A percentile compares a stretch with the other conserved stretches of the same genome.
Evolutionary conservation across 1,140 invertebrate species (phyloP).

Genomic region (Scaptomyza graminum): DNA sequence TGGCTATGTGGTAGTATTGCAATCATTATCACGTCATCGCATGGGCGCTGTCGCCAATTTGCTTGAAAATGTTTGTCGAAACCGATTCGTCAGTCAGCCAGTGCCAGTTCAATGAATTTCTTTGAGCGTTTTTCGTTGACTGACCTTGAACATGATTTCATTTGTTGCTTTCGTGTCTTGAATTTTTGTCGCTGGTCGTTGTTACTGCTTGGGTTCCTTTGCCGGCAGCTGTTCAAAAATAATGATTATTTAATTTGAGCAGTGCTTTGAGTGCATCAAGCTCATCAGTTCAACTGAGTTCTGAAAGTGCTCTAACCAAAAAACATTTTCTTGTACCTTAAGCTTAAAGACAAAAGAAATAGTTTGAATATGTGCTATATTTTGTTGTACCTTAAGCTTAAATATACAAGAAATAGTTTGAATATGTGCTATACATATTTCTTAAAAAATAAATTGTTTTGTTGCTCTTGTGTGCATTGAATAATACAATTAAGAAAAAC

Average conservation of each 20-base stretch:
- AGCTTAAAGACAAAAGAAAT: too few species aligned
- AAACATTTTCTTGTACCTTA: too few species aligned
- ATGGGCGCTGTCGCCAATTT: conserved; percentile 74
- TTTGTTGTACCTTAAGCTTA: too few species aligned
- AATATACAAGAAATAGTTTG: neutral
- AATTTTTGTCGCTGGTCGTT: conserved; percentile 2
- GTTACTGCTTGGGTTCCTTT: conserved; percentile 8
- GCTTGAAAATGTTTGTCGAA: conserved; percentile 39
- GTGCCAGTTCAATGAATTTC: conserved; percentile 71
- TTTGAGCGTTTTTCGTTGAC: conserved; percentile 34
- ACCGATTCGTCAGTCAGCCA: conserved; percentile 1
- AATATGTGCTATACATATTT: too few species aligned
- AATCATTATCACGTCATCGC: conserved; percentile 18
- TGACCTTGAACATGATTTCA: conserved; percentile 71
- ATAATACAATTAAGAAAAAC: too few species aligned
- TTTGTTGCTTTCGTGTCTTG: conserved; percentile 31
- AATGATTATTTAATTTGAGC: conserved; percentile 35
- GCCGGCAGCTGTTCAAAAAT: conserved; percentile 38
- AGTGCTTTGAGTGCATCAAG: conserved; percentile 22
- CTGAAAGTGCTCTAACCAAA: conserved; percentile 17
- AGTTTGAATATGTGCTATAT: too few species aligned
- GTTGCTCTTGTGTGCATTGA: too few species aligned
- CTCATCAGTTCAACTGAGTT: conserved; percentile 9
- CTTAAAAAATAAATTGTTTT: too few species aligned
- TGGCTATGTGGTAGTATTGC: conserved; percentile 5